These are phyloP conservation scores for Amazona guildingii DNA, from an alignment of 2,113 vertebrate genomes.

Conservation along the genomic window DNA sequence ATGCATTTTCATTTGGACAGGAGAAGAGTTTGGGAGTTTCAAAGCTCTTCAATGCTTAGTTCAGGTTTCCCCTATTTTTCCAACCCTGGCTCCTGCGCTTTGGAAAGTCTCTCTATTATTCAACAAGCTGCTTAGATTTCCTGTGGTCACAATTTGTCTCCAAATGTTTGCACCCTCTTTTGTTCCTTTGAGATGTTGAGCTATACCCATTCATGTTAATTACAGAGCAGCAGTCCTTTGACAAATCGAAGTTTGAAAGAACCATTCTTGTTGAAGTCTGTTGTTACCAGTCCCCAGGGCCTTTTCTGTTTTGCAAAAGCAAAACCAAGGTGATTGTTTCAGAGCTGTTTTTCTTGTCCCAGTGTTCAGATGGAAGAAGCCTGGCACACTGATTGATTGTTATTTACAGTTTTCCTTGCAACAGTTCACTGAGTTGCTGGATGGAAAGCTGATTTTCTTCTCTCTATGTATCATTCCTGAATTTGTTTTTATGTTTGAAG, in stretches of 20 bases:
- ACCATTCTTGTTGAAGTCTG: neutral
- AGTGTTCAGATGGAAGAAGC: neutral
- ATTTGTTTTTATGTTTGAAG: slow-evolving; percentile 65
- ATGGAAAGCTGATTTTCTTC: neutral
- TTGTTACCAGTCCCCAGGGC: neutral
- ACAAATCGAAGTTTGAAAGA: slow-evolving; percentile 24
- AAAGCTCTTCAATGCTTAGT: neutral
- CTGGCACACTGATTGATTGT: neutral
- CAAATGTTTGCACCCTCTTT: neutral
- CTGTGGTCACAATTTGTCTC: neutral
- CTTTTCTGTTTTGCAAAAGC: neutral
- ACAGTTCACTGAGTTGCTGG: neutral
- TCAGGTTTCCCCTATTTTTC: neutral
- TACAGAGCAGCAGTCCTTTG: neutral
- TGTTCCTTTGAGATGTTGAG: neutral
- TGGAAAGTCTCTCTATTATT: neutral
- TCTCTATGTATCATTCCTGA: neutral
- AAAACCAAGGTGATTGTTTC: slow-evolving; percentile 3
- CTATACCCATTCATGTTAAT: neutral
- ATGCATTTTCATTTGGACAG: slow-evolving; percentile 10
- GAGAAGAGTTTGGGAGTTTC: neutral
- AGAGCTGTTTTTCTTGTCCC: neutral
- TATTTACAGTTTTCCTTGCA: neutral
- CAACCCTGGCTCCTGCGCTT: neutral
- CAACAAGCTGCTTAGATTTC: neutral